A percentile compares a stretch with the other conserved stretches of the same genome.
phyloP scores from a whole-genome alignment of 2,113 vertebrate genomes.

The Dicerorhinus sumatrensis region DNA sequence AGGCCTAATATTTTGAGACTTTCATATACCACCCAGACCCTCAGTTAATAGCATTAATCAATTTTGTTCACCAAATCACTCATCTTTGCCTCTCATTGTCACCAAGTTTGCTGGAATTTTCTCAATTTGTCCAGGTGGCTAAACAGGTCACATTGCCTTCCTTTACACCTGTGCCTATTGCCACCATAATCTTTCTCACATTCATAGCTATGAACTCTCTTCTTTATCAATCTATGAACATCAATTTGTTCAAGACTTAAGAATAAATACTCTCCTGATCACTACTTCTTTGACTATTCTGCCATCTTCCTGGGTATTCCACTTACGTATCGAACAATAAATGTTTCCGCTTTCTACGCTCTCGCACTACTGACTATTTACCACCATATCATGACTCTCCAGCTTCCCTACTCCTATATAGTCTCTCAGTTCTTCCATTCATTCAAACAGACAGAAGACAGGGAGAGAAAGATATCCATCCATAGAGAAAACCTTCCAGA shows the following conservation, averaged over 20 bases:
- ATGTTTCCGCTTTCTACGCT: accelerated
- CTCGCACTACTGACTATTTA: neutral
- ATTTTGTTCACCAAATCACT: neutral
- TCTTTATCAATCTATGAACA: neutral
- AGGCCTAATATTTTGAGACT: neutral
- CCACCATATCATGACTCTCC: neutral
- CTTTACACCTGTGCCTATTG: neutral
- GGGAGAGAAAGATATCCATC: neutral
- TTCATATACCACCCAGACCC: accelerated
- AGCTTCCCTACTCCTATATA: neutral
- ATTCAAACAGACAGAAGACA: neutral
- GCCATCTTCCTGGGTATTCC: neutral
- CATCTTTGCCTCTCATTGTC: neutral
- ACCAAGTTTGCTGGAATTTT: neutral
- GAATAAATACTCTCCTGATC: neutral
- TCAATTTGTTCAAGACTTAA: neutral
- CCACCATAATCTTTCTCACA: neutral
- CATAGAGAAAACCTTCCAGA: neutral
- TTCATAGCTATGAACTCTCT: neutral
- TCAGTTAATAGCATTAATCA: neutral
- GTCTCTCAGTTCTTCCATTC: neutral
- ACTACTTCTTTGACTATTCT: neutral
- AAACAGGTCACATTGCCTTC: neutral
- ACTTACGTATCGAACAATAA: neutral
- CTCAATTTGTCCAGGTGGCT: neutral